A percentile compares a stretch with the other conserved stretches of the same genome.
Conservation (phyloP, 2,797 vertebrate genomes). For the Anguilla megastoma region DNA sequence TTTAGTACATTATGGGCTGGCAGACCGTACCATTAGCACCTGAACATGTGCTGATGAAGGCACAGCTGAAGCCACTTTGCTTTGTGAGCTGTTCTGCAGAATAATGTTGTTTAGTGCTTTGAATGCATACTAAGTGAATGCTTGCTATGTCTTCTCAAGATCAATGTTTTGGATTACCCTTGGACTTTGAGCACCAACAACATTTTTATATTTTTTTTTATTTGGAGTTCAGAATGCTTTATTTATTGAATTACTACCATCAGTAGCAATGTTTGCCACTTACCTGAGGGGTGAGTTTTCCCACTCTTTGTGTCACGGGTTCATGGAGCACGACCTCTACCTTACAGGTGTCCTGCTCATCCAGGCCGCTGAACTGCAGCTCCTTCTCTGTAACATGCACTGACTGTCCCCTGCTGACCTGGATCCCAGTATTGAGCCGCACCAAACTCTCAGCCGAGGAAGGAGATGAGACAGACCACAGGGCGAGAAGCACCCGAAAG, state of each 20-base stretch:
- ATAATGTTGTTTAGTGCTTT: neutral
- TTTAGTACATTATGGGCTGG: neutral
- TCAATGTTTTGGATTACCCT: neutral
- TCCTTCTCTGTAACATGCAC: constrained; percentile 62
- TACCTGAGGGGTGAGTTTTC: constrained; percentile 74
- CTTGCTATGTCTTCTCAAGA: neutral
- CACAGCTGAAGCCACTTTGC: neutral
- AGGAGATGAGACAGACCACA: constrained; percentile 21
- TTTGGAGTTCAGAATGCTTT: neutral
- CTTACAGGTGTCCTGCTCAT: constrained; percentile 63
- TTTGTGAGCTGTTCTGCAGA: neutral
- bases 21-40: neutral
- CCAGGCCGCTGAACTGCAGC: constrained; percentile 57
- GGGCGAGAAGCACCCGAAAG: constrained; percentile 41
- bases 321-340: constrained; percentile 75
- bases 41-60: neutral
- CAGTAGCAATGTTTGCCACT: constrained; percentile 26
- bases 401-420: constrained; percentile 61
- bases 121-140: neutral
- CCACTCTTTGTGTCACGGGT: constrained; percentile 65
- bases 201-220: neutral
- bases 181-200: neutral
- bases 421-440: constrained; percentile 60
- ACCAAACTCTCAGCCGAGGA: constrained; percentile 56
- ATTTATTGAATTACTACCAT: neutral